Evolutionary conservation across 2,113 vertebrate species (phyloP), one percentile per base, ranked within the genome.

Genomic region (Garra rufa): DNA sequence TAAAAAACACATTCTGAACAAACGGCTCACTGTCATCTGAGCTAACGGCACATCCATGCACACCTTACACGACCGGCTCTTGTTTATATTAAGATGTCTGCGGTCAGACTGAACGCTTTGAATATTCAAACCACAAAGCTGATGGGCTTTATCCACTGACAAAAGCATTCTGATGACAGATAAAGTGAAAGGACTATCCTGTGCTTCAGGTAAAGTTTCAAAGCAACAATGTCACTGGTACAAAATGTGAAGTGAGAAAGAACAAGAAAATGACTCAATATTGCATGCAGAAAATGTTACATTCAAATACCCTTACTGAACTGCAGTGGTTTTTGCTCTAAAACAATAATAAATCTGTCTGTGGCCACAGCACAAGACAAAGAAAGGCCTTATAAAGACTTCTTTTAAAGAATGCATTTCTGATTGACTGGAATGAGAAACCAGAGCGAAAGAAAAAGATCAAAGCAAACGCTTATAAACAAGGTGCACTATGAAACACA

Each of bases 331-430:
- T 67, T 67, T 3, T 21, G 30, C 30, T 21, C 30, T 44, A 24
- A 24, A 71, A 71, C 38, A 70, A n/a, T 26, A 78, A 83, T 79
- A 85, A 85, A 83, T 80, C 81, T 34, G 44, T 43, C 76, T 78
- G 41, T 46, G 43, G 24, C 76, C 48, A 28, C 44, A n/a, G n/a
- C 73, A 26, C 6, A 79, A 55, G 81, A 86, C 65, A 86, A 79
- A 83, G 43, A 34, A 61, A 78, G 41, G 28, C 85, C 83, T 83
- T 83, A 83, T 83, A 85, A 88, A 88, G 74, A 17, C 85, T 81
- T 77, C 83, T 71, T 44, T 73, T 67, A 65, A 70, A 87, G 83
- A 84, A 85, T n/a, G 83, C 50, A 21, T 65, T 87, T 82, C 15
- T 85, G 73, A 78, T 76, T 9, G 85, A 77, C 46, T 41, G 83